Conservation (phyloP, 1,140 invertebrate genomes). For the Papilio dardanus region DNA sequence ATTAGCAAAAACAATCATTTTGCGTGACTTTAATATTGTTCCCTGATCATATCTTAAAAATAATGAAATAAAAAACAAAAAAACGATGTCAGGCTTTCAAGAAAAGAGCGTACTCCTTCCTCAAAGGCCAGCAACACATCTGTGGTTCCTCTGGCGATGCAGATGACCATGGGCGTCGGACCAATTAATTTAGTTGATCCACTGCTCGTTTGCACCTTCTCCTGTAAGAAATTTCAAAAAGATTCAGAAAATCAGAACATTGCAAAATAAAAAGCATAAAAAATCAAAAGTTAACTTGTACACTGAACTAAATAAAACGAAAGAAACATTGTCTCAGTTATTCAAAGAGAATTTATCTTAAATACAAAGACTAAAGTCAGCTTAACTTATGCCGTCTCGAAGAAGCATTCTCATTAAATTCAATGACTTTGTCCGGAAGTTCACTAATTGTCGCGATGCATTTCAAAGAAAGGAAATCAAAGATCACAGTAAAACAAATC, state of each 20-base stretch:
- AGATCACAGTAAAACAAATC: not conserved
- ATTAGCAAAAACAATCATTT: too few relatives aligned
- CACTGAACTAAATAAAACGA: not conserved
- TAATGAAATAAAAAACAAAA: too few relatives aligned
- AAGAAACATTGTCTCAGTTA: not conserved
- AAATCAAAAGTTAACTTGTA: not conserved
- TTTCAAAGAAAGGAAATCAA: conserved; percentile 13
- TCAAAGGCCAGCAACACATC: too few relatives aligned
- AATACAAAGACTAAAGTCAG: conserved; percentile 18
- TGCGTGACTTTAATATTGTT: too few relatives aligned
- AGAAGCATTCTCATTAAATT: conserved; percentile 15
- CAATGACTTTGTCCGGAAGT: conserved; percentile 14
- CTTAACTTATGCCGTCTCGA: conserved; percentile 22
- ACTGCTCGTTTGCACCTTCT: too few relatives aligned
- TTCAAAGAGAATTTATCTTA: not conserved
- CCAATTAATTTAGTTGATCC: too few relatives aligned
- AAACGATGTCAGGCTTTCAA: too few relatives aligned
- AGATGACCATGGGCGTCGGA: too few relatives aligned
- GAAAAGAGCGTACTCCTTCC: too few relatives aligned
- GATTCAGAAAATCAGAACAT: not conserved
- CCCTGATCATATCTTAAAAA: too few relatives aligned
- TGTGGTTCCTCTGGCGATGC: too few relatives aligned
- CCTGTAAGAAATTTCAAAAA: not conserved
- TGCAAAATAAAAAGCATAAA: not conserved
- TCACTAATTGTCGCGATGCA: conserved; percentile 4